Evolutionary conservation across 2,113 vertebrate genomes (phyloP).

Genomic region (Corvus cornix): DNA sequence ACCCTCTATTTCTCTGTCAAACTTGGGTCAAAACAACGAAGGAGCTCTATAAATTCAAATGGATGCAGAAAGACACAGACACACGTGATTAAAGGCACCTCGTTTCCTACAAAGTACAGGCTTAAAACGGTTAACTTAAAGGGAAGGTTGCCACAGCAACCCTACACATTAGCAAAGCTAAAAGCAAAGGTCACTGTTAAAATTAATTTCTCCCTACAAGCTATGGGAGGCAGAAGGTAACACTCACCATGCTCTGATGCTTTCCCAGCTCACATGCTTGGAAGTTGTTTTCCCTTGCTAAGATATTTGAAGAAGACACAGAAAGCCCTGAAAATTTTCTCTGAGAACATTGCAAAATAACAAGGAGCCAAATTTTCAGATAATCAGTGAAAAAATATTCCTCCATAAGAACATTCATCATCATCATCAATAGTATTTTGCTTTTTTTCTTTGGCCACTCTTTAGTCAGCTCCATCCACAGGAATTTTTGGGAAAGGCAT

Average conservation of each 20-base stretch:
- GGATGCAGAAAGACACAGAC: background rate
- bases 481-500: background rate
- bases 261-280: background rate
- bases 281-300: background rate
- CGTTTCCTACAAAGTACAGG: background rate
- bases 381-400: background rate
- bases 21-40: background rate
- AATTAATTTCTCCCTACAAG: constrained; percentile 33
- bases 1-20: background rate
- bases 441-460: background rate
- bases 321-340: background rate
- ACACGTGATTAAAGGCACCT: background rate
- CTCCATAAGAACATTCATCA: background rate
- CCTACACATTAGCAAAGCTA: constrained; percentile 12
- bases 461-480: background rate
- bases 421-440: background rate
- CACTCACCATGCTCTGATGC: background rate
- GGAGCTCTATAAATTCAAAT: background rate
- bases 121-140: constrained; percentile 17
- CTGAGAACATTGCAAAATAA: background rate
- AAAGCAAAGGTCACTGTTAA: constrained; percentile 44
- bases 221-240: background rate
- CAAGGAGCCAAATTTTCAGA: background rate
- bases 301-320: background rate
- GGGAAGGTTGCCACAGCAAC: constrained; percentile 40